Base-by-base conservation (phyloP, 2,888 invertebrate genomes). In the Agonum fuliginosum region DNA sequence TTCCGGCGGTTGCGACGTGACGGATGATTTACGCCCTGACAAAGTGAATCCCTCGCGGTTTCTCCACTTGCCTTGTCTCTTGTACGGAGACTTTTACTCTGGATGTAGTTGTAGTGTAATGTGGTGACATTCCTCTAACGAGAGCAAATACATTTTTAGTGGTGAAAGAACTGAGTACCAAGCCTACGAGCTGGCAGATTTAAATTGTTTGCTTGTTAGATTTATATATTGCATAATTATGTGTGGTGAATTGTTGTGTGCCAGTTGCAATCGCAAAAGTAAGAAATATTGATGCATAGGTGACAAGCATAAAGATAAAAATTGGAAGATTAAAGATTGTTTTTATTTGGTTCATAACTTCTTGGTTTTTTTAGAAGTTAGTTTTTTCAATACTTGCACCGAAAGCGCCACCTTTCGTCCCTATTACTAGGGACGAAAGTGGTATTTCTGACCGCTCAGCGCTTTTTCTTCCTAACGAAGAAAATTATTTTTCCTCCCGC, bases 91-190 rank as follows among this genome's bases (percentile, higher is more conserved):
- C 12, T 54, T 54, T 54, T 54, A 12, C 4, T 0, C 12, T 14
- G n/a, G 12, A 20, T 27, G 27, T 27, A 22, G 22, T 41, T 48
- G 14, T 48, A 48, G 46, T 48, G 51, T 51, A 62, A 62, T 62
- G 58, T 62, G 58, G 58, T 62, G 58, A 62, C 58, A 62, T 62
- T 62, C 58, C 58, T 62, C 30, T 62, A 62, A 62, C 58, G 58
- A 62, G 58, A 62, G 58, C 58, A 62, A 62, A 62, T 4, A 30
- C 14, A 30, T 30, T 62, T 54, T 62, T 62, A 30, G 58, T 62
- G 30, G n/a, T n/a, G n/a, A n/a, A n/a, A n/a, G n/a, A n/a, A 17
- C 30, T 27, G n/a, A 30, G 12, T 24, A 54, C 58, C 58, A 62
- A 62, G 58, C 58, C 58, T 62, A 62, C 30, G 12, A 12, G n/a